A percentile compares a stretch with the other conserved stretches of the same genome.
Conservation (phyloP, 2,888 invertebrate species). For the Lepidocyrtoides sp. region DNA sequence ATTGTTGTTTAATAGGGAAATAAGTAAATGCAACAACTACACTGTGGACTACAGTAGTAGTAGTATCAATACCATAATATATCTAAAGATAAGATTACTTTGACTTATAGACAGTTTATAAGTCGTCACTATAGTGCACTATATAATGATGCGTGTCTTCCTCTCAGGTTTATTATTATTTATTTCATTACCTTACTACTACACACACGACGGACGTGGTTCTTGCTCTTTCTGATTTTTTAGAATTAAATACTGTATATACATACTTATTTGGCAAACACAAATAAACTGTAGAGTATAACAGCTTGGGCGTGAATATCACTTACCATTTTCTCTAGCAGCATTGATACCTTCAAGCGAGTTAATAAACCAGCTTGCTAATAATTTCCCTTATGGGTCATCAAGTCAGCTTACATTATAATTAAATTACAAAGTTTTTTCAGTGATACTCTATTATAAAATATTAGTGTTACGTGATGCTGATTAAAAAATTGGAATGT, state of each 20-base stretch:
- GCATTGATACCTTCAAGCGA: background rate
- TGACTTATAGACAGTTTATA: background rate
- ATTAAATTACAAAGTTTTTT: background rate
- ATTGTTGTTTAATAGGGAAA: background rate
- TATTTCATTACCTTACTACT: background rate
- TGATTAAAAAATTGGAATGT: background rate
- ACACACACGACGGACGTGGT: background rate
- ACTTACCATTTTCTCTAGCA: background rate
- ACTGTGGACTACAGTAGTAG: background rate
- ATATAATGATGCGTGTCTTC: conserved; percentile 19
- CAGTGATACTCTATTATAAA: conserved; percentile 1
- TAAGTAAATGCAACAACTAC: background rate
- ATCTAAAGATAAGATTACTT: background rate
- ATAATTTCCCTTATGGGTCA: background rate
- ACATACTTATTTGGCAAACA: background rate
- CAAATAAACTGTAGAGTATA: too few relatives aligned
- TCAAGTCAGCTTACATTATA: conserved; percentile 1
- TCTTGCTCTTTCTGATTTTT: background rate
- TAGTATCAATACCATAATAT: background rate
- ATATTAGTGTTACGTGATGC: background rate
- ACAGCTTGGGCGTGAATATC: conserved; percentile 12
- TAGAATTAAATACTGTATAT: background rate
- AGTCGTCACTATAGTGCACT: background rate
- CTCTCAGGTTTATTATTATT: background rate
- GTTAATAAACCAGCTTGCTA: background rate